Base-by-base conservation (phyloP, 2,113 vertebrate species). In the Colinus virginianus region DNA sequence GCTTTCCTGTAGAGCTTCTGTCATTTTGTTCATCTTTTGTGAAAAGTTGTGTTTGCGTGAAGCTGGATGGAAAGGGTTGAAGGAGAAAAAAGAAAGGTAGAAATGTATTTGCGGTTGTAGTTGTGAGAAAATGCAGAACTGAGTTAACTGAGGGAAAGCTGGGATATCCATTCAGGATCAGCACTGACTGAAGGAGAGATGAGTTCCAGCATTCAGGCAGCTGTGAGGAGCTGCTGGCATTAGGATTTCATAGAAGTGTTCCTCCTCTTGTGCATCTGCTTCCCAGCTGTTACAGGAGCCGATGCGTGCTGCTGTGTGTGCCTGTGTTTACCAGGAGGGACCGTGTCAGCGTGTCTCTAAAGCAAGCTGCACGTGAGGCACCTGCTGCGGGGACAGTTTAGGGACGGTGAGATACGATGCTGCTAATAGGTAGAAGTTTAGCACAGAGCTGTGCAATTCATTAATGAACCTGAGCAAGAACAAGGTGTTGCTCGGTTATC, bases 1-100 rank as follows among this genome's bases (percentile, higher is more conserved):
- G 87, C 90, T 92, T 91, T 89, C 91, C 84, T 96, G 89, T 92
- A 90, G 95, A 97, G 71, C 75, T 74, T 91, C 70, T 91, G 80
- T 84, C 5, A 84, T 91, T 96, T 92, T 89, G 90, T 89, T 93
- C n/a, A 78, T 74, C 71, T 88, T 95, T 30, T 93, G 80, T 95
- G 94, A 94, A 93, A 90, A 80, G 22, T 71, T 21, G 26, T 92
- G 18, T 4, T 94, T 1, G 1, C 48, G 70, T 93, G 84, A 83
- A 87, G 90, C 25, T 91, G 89, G 75, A 87, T 70, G 76, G 91
- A 90, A 85, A 94, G 90, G 93, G 95, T 28, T 51, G 13, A 51
- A 46, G 40, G 11, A 40, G 13, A 51, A 51, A 51, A 71, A 93
- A 94, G 78, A 53, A 63, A 22, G 8, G 43, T 71, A 80, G 34